A percentile compares a stretch with the other conserved stretches of the same genome.
These are phyloP conservation scores for Siphonodentalium dalli DNA, from an alignment of 2,888 invertebrate genomes.

Conservation along the genomic window DNA sequence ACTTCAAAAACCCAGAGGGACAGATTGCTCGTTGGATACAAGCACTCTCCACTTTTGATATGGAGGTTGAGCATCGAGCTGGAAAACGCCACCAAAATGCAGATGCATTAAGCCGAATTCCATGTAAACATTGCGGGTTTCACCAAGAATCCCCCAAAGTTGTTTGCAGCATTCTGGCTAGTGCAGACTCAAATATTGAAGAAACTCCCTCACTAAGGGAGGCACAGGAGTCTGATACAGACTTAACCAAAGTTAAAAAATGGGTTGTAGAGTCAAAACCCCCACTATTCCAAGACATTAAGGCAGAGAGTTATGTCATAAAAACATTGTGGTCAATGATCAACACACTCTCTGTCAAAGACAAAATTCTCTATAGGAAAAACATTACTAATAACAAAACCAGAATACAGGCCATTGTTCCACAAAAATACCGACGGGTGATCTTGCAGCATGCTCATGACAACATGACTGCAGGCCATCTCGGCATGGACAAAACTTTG, in stretches of 20 bases:
- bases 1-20: conserved; percentile 3
- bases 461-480: conserved; percentile 1
- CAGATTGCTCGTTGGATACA: conserved; percentile 6
- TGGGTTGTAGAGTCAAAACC: not conserved
- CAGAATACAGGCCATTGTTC: conserved; percentile 2
- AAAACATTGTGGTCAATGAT: conserved; percentile 8
- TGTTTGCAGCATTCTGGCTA: too few species aligned
- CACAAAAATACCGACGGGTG: not conserved
- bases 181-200: not conserved
- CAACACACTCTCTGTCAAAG: not conserved
- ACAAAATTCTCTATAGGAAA: conserved; percentile 1
- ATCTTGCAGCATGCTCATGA: conserved; percentile 3
- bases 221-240: not conserved
- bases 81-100: conserved; percentile 5
- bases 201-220: not conserved
- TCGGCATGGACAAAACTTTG: conserved; percentile 1
- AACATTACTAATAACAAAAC: not conserved
- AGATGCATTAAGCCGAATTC: conserved; percentile 2
- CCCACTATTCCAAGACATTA: not conserved
- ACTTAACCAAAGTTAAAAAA: too few species aligned
- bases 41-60: not conserved
- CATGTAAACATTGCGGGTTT: conserved; percentile 7
- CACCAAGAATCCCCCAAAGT: not conserved
- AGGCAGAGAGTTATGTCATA: not conserved
- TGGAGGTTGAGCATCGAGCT: conserved; percentile 1